Conservation (phyloP, 2,113 vertebrate species). For the Desmodus rotundus region DNA sequence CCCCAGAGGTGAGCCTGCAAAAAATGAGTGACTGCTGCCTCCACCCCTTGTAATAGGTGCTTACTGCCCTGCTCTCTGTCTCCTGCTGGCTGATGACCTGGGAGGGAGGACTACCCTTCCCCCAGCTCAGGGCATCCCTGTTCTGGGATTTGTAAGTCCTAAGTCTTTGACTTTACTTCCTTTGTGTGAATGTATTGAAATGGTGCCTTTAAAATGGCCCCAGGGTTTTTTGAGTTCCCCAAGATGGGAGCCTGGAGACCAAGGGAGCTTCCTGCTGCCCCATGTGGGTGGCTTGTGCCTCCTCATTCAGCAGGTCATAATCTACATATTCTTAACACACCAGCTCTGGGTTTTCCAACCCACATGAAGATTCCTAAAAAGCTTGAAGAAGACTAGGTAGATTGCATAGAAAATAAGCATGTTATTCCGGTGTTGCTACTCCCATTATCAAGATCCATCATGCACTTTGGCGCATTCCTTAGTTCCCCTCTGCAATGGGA, state of each 20-base stretch:
- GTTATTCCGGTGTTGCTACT: not conserved
- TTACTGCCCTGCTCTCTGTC: not conserved
- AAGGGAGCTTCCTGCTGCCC: not conserved
- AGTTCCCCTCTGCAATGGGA: not conserved
- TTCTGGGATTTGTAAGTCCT: not conserved
- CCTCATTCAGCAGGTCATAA: not conserved
- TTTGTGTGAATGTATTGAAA: not conserved
- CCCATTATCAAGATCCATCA: not conserved
- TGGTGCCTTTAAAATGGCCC: not conserved
- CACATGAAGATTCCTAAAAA: not conserved
- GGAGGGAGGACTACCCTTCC: not conserved
- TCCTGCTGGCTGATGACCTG: not conserved
- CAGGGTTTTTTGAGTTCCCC: not conserved
- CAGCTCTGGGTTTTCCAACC: not conserved
- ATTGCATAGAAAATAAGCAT: not conserved
- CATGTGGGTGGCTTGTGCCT: not conserved
- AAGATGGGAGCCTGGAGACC: not conserved
- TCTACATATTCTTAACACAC: not conserved
- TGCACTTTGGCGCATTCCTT: not conserved
- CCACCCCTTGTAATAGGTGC: not conserved
- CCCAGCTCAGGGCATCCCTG: not conserved
- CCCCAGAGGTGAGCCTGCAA: not conserved
- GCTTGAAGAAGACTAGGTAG: not conserved
- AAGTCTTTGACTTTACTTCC: not conserved
- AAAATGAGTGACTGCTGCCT: not conserved